Evolutionary conservation across 1,140 invertebrate genomes (phyloP).

Genomic region (Brachionus asplanchnoidis): DNA sequence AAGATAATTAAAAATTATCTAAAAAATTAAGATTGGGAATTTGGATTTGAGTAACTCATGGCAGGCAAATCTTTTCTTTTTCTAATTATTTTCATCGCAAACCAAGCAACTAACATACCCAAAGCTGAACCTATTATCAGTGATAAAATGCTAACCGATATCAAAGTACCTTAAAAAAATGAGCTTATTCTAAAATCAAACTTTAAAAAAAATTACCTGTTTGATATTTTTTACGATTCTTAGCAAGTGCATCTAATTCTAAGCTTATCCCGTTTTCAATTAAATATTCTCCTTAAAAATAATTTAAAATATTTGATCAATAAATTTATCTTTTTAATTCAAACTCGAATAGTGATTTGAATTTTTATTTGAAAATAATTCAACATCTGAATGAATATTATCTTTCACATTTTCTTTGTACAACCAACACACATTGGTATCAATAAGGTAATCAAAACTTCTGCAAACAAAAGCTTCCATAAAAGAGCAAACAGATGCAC

Average conservation of each 20-base stretch:
- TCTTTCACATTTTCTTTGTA: slow-evolving; percentile 28
- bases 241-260: not conserved
- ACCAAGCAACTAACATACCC: not conserved
- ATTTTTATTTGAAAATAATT: not conserved
- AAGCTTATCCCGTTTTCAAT: not conserved
- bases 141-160: not conserved
- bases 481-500: not conserved
- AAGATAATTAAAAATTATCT: not conserved
- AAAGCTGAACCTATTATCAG: not conserved
- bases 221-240: not conserved
- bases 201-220: not conserved
- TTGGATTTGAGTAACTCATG: slow-evolving; percentile 23
- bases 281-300: slow-evolving; percentile 4
- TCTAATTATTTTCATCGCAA: not conserved
- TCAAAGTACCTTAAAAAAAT: not conserved
- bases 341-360: slow-evolving; percentile 25
- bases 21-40: not conserved
- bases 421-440: not conserved
- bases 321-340: not conserved
- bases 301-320: not conserved
- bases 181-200: not conserved
- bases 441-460: slow-evolving; percentile 25
- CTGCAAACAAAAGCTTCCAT: slow-evolving; percentile 29
- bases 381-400: not conserved
- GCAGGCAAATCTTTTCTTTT: slow-evolving; percentile 14